A percentile compares a stretch with the other conserved stretches of the same genome.
Evolutionary conservation across 2,888 invertebrate genomes (phyloP).

Genomic region (Platerodrilus igneus): DNA sequence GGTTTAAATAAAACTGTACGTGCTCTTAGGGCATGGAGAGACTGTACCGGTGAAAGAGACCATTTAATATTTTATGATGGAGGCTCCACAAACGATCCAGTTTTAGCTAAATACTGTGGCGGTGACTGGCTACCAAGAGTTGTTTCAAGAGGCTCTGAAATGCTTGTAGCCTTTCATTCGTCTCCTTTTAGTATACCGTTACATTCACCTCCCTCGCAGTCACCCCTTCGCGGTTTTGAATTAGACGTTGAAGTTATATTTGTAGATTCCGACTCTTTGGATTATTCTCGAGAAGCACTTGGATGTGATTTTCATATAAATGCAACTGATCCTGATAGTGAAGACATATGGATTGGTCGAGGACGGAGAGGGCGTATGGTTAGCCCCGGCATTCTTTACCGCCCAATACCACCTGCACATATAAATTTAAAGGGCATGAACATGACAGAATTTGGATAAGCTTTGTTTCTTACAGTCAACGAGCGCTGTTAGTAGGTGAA

Average conservation of each 20-base stretch:
- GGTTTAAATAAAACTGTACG: conserved; percentile 66
- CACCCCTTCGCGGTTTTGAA: conserved; percentile 75
- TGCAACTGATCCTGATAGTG: conserved; percentile 63
- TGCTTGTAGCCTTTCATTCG: conserved; percentile 85
- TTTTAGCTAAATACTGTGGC: conserved; percentile 82
- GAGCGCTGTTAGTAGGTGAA: conserved; percentile 61
- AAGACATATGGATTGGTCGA: conserved; percentile 52
- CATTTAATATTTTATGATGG: conserved; percentile 85
- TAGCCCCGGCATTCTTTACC: conserved; percentile 81
- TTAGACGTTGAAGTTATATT: conserved; percentile 84
- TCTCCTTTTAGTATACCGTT: conserved; percentile 78
- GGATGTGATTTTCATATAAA: conserved; percentile 73
- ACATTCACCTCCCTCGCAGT: conserved; percentile 58
- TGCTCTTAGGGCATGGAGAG: conserved; percentile 74
- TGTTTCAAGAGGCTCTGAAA: conserved; percentile 70
- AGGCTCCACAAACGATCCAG: conserved; percentile 73
- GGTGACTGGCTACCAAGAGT: conserved; percentile 81
- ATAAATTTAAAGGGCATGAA: conserved; percentile 74
- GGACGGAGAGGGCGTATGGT: conserved; percentile 69
- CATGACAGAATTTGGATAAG: conserved; percentile 83
- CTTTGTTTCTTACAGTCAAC: conserved; percentile 79
- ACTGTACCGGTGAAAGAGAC: conserved; percentile 78
- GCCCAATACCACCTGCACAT: conserved; percentile 81
- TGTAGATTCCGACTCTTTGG: conserved; percentile 80
- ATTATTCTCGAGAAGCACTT: conserved; percentile 63